phyloP scores from a whole-genome alignment of 2,888 invertebrate species.

The Synanthedon andrenaeformis region DNA sequence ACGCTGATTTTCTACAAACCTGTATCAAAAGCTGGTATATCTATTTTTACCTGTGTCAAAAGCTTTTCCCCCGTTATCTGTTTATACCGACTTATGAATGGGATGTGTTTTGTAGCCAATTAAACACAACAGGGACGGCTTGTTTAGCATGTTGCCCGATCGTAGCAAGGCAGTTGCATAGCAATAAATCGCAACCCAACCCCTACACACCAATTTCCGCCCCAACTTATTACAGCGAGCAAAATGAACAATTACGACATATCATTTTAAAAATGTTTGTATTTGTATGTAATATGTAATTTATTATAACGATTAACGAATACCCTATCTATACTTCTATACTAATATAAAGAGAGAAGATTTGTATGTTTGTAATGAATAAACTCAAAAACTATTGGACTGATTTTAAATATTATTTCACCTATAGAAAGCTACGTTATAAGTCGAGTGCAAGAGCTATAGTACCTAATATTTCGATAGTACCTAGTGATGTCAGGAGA shows the following conservation, averaged over 20 bases:
- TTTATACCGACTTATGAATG: slow-evolving; percentile 32
- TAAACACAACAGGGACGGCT: slow-evolving; percentile 55
- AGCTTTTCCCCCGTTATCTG: no score
- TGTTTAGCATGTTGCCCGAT: slow-evolving; percentile 19
- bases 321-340: no score
- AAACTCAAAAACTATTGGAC: no score
- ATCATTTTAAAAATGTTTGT: not conserved
- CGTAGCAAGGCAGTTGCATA: slow-evolving; percentile 18
- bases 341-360: no score
- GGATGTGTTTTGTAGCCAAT: slow-evolving; percentile 66
- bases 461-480: no score
- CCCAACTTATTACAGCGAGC: slow-evolving; percentile 8
- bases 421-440: no score
- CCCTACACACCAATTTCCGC: slow-evolving; percentile 58
- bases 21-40: not conserved
- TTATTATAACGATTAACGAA: no score
- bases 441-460: no score
- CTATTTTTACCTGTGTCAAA: not conserved
- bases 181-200: slow-evolving; percentile 68
- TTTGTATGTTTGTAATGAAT: no score
- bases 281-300: no score
- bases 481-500: no score
- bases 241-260: not conserved
- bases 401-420: no score
- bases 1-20: not conserved